phyloP scores from a whole-genome alignment of 1,140 invertebrate species.

The Gryllus bimaculatus region DNA sequence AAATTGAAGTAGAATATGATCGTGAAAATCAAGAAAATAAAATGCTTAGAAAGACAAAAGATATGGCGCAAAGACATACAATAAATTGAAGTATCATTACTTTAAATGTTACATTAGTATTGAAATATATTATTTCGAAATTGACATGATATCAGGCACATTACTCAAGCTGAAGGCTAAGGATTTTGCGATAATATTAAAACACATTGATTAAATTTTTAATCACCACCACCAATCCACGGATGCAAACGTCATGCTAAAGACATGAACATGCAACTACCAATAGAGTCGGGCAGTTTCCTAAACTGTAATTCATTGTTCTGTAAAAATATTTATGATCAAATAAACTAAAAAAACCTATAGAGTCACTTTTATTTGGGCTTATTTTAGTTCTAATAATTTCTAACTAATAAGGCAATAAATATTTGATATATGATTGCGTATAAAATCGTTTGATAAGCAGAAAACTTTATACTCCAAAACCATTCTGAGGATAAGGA shows the following conservation, averaged over 20 bases:
- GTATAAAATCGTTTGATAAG: too few species aligned
- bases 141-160: not conserved
- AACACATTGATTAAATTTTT: not conserved
- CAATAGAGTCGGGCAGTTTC: too few species aligned
- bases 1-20: not conserved
- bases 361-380: too few species aligned
- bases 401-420: too few species aligned
- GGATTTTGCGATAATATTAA: not conserved
- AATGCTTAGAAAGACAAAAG: slow-evolving; percentile 13
- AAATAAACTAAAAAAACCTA: too few species aligned
- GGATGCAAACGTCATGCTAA: not conserved
- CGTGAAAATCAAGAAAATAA: not conserved
- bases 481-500: too few species aligned
- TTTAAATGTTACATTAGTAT: not conserved
- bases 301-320: too few species aligned
- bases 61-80: slow-evolving; percentile 6
- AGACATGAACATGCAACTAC: not conserved
- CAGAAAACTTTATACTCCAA: too few species aligned
- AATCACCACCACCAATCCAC: not conserved
- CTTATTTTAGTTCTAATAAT: too few species aligned
- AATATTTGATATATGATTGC: too few species aligned
- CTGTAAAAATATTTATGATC: too few species aligned
- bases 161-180: not conserved
- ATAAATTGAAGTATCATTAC: not conserved
- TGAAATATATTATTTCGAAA: slow-evolving; percentile 3